phyloP scores from a whole-genome alignment of 2,888 invertebrate species.

The Calliscelio sp. region DNA sequence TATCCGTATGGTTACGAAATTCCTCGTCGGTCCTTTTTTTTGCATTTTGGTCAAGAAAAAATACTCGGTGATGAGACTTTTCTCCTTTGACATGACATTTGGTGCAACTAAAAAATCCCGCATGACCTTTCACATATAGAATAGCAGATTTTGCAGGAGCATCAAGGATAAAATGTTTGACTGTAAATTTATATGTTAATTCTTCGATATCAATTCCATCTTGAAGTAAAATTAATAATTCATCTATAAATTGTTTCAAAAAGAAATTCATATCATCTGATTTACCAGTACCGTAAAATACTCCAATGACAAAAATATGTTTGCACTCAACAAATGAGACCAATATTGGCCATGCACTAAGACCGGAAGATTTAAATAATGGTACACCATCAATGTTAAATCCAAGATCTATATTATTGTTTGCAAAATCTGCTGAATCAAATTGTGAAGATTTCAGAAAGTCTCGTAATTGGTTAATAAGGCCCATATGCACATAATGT shows the following conservation, averaged over 20 bases:
- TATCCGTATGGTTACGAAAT: no score
- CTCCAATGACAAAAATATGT: background rate
- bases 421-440: no score
- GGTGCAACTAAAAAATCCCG: background rate
- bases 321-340: background rate
- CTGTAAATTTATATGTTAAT: background rate
- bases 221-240: background rate
- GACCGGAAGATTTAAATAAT: no score
- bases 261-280: background rate
- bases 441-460: no score
- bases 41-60: no score
- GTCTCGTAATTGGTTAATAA: no score
- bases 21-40: no score
- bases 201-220: background rate
- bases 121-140: background rate
- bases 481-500: no score
- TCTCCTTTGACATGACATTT: background rate
- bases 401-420: no score
- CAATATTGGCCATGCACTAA: background rate
- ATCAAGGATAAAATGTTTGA: background rate
- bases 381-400: no score
- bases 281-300: background rate
- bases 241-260: background rate
- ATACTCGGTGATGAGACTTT: background rate
- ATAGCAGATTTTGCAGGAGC: background rate